Percentiles rank a stretch among this genome's conserved stretches.
These are phyloP conservation scores for Spisula subtruncata DNA, from an alignment of 2,888 invertebrate species.

Conservation along the genomic window DNA sequence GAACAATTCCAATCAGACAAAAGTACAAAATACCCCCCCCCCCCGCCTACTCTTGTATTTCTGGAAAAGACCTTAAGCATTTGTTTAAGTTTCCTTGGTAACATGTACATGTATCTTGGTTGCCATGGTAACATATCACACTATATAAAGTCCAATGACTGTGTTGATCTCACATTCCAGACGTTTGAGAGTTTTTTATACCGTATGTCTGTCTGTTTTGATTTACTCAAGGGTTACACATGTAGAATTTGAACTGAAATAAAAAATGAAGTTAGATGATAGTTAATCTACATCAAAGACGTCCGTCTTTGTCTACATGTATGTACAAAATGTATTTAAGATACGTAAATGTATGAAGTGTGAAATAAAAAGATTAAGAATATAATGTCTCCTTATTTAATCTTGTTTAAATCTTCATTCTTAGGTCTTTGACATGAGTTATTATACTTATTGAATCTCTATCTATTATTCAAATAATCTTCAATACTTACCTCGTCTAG, in stretches of 20 bases:
- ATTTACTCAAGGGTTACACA: slow-evolving; percentile 54
- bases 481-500: slow-evolving; percentile 71
- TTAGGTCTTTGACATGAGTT: too few species aligned
- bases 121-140: not conserved
- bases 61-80: too few species aligned
- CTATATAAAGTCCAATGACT: not conserved
- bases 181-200: not conserved
- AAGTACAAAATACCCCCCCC: too few species aligned
- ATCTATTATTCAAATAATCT: too few species aligned
- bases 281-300: too few species aligned
- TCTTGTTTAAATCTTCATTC: too few species aligned
- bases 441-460: too few species aligned
- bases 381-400: too few species aligned
- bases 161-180: not conserved
- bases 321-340: too few species aligned
- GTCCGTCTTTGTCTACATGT: too few species aligned
- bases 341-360: not conserved
- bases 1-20: too few species aligned
- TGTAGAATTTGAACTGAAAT: slow-evolving; percentile 66
- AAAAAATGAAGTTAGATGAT: not conserved
- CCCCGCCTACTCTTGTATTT: too few species aligned
- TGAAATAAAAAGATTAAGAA: not conserved
- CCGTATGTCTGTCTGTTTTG: not conserved
- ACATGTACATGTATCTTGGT: not conserved
- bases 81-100: not conserved